Percentiles rank a stretch among this genome's conserved stretches.
These are phyloP conservation scores for Siphlonurus alternatus DNA, from an alignment of 2,888 invertebrate species.

Conservation along the genomic window DNA sequence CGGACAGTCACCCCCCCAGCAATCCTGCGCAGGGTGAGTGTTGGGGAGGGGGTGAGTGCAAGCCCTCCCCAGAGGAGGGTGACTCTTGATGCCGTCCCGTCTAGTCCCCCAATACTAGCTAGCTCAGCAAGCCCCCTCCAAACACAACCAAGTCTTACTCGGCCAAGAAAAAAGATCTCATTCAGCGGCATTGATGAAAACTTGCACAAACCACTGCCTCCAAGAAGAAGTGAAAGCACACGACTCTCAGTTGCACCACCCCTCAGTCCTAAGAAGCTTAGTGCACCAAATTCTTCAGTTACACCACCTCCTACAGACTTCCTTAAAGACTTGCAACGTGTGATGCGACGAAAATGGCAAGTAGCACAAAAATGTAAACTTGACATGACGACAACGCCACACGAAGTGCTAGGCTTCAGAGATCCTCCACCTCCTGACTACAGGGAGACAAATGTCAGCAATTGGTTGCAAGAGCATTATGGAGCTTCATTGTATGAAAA, in stretches of 20 bases:
- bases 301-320: slow-evolving; percentile 41
- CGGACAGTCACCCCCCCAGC: neutral
- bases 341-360: slow-evolving; percentile 68
- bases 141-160: neutral
- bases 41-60: neutral
- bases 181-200: neutral
- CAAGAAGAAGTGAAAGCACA: slow-evolving; percentile 58
- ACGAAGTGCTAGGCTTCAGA: slow-evolving; percentile 78
- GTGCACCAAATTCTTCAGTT: slow-evolving; percentile 18
- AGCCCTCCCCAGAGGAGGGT: neutral
- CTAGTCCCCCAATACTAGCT: neutral
- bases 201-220: slow-evolving; percentile 20
- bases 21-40: neutral
- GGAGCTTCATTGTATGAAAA: slow-evolving; percentile 61
- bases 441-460: slow-evolving; percentile 70
- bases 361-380: slow-evolving; percentile 83
- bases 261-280: slow-evolving; percentile 36
- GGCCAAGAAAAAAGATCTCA: neutral
- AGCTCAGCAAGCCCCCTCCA: neutral
- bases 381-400: slow-evolving; percentile 66
- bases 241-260: slow-evolving; percentile 50
- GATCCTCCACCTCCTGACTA: slow-evolving; percentile 52
- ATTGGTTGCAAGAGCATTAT: slow-evolving; percentile 82
- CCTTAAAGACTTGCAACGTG: slow-evolving; percentile 72
- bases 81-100: neutral